Evolutionary conservation across 2,797 vertebrate genomes (phyloP).

Genomic region (Lates japonicus): DNA sequence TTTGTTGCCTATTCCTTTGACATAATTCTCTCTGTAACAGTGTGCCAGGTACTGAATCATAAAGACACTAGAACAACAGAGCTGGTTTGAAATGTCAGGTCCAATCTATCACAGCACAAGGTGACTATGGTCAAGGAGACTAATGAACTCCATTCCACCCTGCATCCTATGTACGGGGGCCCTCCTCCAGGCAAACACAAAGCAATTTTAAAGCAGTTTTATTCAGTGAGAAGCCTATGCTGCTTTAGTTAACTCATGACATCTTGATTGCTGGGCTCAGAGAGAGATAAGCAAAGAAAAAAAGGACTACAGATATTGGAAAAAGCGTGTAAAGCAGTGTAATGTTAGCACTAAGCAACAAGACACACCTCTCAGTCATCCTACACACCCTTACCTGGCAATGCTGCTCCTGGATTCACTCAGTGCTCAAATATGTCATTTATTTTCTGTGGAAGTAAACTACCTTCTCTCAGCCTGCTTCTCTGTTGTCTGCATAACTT

Average conservation of each 20-base stretch:
- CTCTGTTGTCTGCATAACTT: slow-evolving; percentile 52
- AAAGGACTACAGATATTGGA: neutral
- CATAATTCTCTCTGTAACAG: neutral
- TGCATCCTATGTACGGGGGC: slow-evolving; percentile 25
- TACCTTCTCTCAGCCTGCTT: slow-evolving; percentile 19
- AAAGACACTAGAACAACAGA: slow-evolving; percentile 35
- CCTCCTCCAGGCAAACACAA: slow-evolving; percentile 21
- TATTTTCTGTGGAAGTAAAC: neutral
- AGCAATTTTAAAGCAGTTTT: slow-evolving; percentile 16
- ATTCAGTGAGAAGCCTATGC: slow-evolving; percentile 4
- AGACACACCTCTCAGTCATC: slow-evolving; percentile 33
- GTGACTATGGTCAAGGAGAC: slow-evolving; percentile 55
- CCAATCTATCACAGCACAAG: slow-evolving; percentile 65
- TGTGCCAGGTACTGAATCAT: slow-evolving; percentile 20
- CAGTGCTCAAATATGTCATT: slow-evolving; percentile 35
- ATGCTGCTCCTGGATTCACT: slow-evolving; percentile 27
- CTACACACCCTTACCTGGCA: slow-evolving; percentile 18
- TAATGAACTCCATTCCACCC: slow-evolving; percentile 33
- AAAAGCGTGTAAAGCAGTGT: slow-evolving; percentile 37
- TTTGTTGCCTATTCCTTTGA: slow-evolving; percentile 19
- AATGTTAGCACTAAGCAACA: slow-evolving; percentile 21
- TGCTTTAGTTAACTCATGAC: slow-evolving; percentile 44
- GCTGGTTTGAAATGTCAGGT: slow-evolving; percentile 56
- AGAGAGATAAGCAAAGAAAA: neutral
- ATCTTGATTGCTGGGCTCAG: slow-evolving; percentile 11